Evolutionary conservation across 2,888 invertebrate genomes (phyloP), one percentile per base, ranked within the genome.

Genomic region (Cecidostiba fungosa): DNA sequence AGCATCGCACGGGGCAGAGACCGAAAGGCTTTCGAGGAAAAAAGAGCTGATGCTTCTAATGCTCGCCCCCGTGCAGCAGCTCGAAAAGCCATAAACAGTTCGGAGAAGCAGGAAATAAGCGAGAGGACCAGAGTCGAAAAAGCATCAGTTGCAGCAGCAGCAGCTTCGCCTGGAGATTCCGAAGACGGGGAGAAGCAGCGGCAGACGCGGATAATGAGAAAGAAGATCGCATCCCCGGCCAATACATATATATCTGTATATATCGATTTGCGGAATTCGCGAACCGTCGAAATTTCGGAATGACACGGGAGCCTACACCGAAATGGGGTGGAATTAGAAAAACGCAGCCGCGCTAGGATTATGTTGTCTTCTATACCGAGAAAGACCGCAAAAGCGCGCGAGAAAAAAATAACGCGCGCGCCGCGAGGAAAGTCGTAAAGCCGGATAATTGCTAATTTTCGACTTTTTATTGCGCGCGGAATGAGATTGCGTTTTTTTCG

Each of bases 1-100:
- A 12, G 12, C 43, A n/a, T n/a, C n/a, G n/a, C n/a, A n/a, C n/a
- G n/a, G n/a, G n/a, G n/a, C n/a, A n/a, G n/a, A 19, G 62, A 1
- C 23, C 74, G 39, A 79, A 84, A 47, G 73, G 39, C 54, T 84
- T 86, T 84, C 83, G 79, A 5, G 62, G 83, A 86, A 79, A 76
- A n/a, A 83, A 80, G 76, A 39, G 62, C 76, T 74, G 78, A 8
- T 12, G 79, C 74, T 70, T 86, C 77, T 66, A 84, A 77, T 83
- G 81, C 84, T 86, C 80, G 76, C 72, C 77, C 43, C 39, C 84
- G 26, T 81, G 62, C 59, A 59, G 54, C 54, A 59, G 29, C 59
- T 82, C 85, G 72, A 87, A 87, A 83, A 83, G 54, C 83, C 83
- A 87, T 87, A 87, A 87, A 87, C 80, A 87, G 83, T 87, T 87